phyloP scores from a whole-genome alignment of 2,888 invertebrate genomes.

The Lacanobia wlatinum region DNA sequence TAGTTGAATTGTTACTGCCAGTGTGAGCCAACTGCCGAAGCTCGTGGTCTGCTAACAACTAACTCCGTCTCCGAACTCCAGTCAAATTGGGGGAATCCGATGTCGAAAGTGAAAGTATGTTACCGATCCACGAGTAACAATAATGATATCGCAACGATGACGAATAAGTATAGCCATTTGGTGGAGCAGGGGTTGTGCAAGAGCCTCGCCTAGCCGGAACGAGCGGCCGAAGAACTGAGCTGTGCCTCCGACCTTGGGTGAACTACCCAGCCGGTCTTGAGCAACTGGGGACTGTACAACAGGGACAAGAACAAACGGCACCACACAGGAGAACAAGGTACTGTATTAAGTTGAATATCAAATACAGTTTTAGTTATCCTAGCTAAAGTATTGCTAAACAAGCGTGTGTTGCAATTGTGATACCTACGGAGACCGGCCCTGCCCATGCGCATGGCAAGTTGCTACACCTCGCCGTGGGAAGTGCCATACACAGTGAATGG shows the following conservation, averaged over 20 bases:
- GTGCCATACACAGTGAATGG: neutral
- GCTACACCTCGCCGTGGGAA: conserved; percentile 38
- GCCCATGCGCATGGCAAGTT: conserved; percentile 21
- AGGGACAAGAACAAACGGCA: neutral
- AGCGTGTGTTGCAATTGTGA: conserved; percentile 23
- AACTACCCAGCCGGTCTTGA: neutral
- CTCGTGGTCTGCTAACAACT: conserved; percentile 66
- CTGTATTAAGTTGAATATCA: neutral
- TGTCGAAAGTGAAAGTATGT: conserved; percentile 83
- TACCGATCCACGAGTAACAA: conserved; percentile 75
- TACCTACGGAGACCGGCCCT: conserved; percentile 7
- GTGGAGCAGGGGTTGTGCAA: conserved; percentile 53
- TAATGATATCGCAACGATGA: conserved; percentile 79
- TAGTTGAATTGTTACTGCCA: conserved; percentile 38
- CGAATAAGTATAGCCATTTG: conserved; percentile 65
- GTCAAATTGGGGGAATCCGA: conserved; percentile 72
- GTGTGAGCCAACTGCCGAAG: conserved; percentile 47
- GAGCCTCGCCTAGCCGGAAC: conserved; percentile 38
- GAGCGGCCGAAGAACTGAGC: neutral
- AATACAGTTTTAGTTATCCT: neutral
- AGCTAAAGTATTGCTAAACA: conserved; percentile 20
- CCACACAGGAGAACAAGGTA: neutral
- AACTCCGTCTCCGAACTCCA: conserved; percentile 49
- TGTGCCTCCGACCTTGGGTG: neutral
- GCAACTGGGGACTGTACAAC: neutral